These are phyloP conservation scores for Steinernema hermaphroditum DNA, from an alignment of 2,888 invertebrate species.

Conservation along the genomic window DNA sequence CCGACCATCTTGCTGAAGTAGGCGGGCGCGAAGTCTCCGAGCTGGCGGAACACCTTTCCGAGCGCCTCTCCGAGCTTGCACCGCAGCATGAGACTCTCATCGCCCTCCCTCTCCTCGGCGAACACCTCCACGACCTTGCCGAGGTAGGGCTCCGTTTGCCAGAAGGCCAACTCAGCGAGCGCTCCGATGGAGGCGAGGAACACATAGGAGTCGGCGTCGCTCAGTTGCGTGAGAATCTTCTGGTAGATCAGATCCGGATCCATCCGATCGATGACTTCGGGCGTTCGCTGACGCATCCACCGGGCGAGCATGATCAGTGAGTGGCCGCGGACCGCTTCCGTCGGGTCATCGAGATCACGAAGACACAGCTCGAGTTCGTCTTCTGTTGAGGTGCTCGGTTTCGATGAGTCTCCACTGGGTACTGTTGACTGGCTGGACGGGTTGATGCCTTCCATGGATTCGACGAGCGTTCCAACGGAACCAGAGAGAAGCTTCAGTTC, in stretches of 20 bases:
- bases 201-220: conserved; percentile 54
- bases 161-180: conserved; percentile 52
- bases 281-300: conserved; percentile 28
- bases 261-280: not conserved
- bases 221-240: conserved; percentile 31
- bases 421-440: not conserved
- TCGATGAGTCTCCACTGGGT: not conserved
- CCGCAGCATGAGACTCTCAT: conserved; percentile 36
- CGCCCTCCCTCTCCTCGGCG: conserved; percentile 34
- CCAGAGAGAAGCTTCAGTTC: conserved; percentile 15
- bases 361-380: conserved; percentile 31
- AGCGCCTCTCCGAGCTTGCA: conserved; percentile 52
- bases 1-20: conserved; percentile 44
- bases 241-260: conserved; percentile 1
- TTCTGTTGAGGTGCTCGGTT: not conserved
- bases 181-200: conserved; percentile 57
- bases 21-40: conserved; percentile 47
- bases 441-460: not conserved
- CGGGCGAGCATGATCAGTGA: conserved; percentile 33
- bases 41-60: conserved; percentile 42
- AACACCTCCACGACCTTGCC: conserved; percentile 44
- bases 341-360: conserved; percentile 26
- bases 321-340: conserved; percentile 33
- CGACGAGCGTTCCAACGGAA: not conserved
- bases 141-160: conserved; percentile 41